Evolutionary conservation across 2,113 vertebrate genomes (phyloP).

Genomic region (Paracanthobrama guichenoti): DNA sequence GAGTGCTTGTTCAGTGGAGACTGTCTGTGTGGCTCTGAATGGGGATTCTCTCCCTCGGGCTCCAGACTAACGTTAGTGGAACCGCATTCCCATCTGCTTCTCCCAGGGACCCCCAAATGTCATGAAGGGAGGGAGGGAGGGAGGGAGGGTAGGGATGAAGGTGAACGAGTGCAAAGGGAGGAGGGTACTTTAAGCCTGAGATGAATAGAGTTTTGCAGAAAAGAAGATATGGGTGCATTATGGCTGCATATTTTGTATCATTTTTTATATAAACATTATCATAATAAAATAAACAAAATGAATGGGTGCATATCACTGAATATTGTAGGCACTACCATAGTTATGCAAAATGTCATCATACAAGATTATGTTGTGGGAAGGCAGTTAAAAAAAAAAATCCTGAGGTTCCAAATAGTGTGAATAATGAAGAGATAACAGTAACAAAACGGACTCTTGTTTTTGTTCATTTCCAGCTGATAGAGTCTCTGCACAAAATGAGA

Average conservation of each 20-base stretch:
- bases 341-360: not conserved
- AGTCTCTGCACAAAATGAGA: not conserved
- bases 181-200: conserved; percentile 17
- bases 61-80: conserved; percentile 32
- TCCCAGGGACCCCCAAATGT: conserved; percentile 32
- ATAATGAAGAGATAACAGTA: not conserved
- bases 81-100: conserved; percentile 29
- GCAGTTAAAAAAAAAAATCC: not conserved
- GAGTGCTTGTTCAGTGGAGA: not conserved
- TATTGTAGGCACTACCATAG: not conserved
- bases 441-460: not conserved
- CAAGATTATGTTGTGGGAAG: not conserved
- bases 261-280: not conserved
- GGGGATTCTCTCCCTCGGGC: conserved; percentile 29
- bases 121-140: not conserved
- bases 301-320: not conserved
- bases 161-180: conserved; percentile 19
- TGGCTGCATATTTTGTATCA: too few relatives aligned
- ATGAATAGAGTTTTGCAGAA: not conserved
- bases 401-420: not conserved
- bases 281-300: not conserved
- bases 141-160: not conserved
- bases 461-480: not conserved
- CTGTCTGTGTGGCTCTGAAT: conserved; percentile 32
- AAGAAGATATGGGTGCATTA: not conserved